Evolutionary conservation across 2,113 vertebrate genomes (phyloP).

Genomic region (Scophthalmus maximus): DNA sequence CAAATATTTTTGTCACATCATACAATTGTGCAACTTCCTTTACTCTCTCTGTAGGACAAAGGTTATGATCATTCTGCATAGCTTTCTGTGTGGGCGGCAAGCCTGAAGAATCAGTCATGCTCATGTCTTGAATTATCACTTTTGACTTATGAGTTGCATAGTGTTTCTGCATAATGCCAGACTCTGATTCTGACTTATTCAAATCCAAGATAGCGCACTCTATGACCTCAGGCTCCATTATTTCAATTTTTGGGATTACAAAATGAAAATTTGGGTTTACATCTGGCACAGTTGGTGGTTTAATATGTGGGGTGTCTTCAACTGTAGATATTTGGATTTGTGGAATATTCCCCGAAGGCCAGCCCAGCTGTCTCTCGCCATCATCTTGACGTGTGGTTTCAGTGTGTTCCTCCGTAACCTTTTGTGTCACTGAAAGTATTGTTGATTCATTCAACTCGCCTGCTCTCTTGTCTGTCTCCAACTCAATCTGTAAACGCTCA

Average conservation of each 20-base stretch:
- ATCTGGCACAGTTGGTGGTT: conserved; percentile 46
- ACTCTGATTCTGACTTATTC: conserved; percentile 48
- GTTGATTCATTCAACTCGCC: conserved; percentile 42
- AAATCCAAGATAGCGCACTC: conserved; percentile 60
- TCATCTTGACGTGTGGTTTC: conserved; percentile 17
- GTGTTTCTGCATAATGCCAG: conserved; percentile 43
- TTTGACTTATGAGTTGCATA: conserved; percentile 49
- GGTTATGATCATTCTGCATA: conserved; percentile 45
- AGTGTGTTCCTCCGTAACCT: conserved; percentile 11
- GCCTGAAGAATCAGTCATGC: conserved; percentile 1
- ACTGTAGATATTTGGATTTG: conserved; percentile 56
- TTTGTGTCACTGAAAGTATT: conserved; percentile 24
- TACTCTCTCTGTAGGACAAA: conserved; percentile 13
- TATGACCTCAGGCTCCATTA: conserved; percentile 68
- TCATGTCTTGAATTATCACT: conserved; percentile 25
- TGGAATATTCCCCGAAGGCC: conserved; percentile 57
- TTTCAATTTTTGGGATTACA: conserved; percentile 65
- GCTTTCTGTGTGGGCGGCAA: conserved; percentile 30
- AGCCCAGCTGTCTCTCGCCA: conserved; percentile 28
- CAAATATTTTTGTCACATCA: conserved; percentile 20
- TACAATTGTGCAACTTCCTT: conserved; percentile 59
- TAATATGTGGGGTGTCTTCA: conserved; percentile 54
- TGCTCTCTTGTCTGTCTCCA: conserved; percentile 19
- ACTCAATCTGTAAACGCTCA: conserved; percentile 23
- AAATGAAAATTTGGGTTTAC: conserved; percentile 50